Percentiles rank a stretch among this genome's conserved stretches.
These are phyloP conservation scores for Gila orcuttii DNA, from an alignment of 2,113 vertebrate genomes.

Conservation along the genomic window DNA sequence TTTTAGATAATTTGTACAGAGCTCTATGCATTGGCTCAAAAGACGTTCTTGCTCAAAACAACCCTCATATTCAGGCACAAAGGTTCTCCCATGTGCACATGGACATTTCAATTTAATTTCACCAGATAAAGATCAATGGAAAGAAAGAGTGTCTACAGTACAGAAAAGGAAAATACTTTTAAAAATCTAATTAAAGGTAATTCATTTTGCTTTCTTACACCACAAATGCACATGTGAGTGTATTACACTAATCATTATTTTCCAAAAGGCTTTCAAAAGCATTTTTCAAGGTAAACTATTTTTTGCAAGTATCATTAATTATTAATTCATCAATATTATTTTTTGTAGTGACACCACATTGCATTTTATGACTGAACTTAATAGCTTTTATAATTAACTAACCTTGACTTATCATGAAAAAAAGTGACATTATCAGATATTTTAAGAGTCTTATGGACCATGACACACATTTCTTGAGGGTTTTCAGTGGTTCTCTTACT, in stretches of 20 bases:
- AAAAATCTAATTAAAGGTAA: not conserved
- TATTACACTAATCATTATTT: not conserved
- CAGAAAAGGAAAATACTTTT: not conserved
- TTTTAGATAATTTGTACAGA: constrained; percentile 43
- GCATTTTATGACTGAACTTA: not conserved
- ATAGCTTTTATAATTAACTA: not conserved
- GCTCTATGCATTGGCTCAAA: constrained; percentile 45
- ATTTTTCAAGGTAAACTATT: too few species aligned
- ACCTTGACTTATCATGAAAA: not conserved
- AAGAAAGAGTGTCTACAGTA: not conserved
- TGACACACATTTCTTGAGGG: not conserved
- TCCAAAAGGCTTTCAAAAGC: not conserved
- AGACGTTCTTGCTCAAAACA: constrained; percentile 37
- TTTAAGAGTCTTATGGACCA: not conserved
- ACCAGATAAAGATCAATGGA: not conserved
- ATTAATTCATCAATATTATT: not conserved
- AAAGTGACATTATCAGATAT: not conserved
- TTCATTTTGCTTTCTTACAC: not conserved
- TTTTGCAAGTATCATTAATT: not conserved
- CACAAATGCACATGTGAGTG: not conserved
- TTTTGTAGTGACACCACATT: not conserved
- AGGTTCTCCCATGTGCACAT: not conserved
- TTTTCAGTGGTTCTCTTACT: not conserved
- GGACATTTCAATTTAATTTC: constrained; percentile 8
- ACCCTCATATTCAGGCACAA: not conserved